phyloP scores from a whole-genome alignment of 2,797 vertebrate genomes.

The Helarctos malayanus region DNA sequence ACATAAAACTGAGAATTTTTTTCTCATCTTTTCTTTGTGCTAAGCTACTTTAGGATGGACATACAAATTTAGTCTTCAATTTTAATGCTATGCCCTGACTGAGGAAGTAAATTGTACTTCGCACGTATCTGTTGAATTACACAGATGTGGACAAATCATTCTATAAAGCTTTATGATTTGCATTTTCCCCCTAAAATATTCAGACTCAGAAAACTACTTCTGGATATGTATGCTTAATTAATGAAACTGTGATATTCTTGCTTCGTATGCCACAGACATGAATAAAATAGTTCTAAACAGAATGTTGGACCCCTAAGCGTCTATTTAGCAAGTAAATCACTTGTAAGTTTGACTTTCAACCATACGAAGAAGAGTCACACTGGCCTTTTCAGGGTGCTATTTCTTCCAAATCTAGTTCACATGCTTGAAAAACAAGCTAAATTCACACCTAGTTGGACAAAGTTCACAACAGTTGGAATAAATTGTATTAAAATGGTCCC shows the following conservation, averaged over 20 bases:
- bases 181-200: neutral
- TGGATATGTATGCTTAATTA: neutral
- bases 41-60: neutral
- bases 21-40: neutral
- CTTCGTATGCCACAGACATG: neutral
- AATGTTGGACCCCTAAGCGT: neutral
- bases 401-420: conserved; percentile 7
- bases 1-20: neutral
- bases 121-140: neutral
- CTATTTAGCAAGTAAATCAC: conserved; percentile 38
- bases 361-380: neutral
- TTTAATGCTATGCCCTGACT: neutral
- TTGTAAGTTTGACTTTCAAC: conserved; percentile 21
- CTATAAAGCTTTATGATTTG: neutral
- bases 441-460: neutral
- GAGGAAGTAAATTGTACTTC: neutral
- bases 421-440: conserved; percentile 1
- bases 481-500: conserved; percentile 32
- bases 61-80: neutral
- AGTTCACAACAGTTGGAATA: neutral
- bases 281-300: neutral
- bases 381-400: neutral
- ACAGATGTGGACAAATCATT: neutral
- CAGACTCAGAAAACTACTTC: neutral
- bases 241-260: neutral